Evolutionary conservation across 2,888 invertebrate species (phyloP).

Genomic region (Cetonia aurata): DNA sequence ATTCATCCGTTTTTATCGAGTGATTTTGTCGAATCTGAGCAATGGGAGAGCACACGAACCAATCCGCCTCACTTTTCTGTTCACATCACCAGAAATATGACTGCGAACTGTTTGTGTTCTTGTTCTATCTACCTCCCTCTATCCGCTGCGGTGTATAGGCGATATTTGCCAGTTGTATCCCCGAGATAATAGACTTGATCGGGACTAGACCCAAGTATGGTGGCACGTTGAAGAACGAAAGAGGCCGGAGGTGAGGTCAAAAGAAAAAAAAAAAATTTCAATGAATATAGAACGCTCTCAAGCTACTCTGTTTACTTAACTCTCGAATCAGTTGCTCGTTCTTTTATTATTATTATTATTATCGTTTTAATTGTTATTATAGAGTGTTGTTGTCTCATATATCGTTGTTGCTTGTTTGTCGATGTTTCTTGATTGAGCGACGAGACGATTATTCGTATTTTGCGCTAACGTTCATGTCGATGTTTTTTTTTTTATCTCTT

Average conservation of each 20-base stretch:
- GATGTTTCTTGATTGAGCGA: too few species aligned
- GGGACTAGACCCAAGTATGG: constrained; percentile 99
- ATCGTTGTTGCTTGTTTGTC: constrained; percentile 16
- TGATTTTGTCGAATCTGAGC: constrained; percentile 28
- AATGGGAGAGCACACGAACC: constrained; percentile 43
- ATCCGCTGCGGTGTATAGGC: constrained; percentile 79
- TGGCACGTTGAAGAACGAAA: constrained; percentile 99
- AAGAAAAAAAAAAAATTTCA: too few species aligned
- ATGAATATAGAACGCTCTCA: constrained; percentile 26
- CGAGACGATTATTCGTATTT: too few species aligned
- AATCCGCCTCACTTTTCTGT: too few species aligned
- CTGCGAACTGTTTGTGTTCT: too few species aligned
- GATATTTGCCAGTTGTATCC: constrained; percentile 99
- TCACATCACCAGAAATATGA: too few species aligned
- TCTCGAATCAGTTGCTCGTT: constrained; percentile 9
- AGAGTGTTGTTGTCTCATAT: neutral
- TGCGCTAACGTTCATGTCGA: too few species aligned
- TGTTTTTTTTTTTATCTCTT: too few species aligned
- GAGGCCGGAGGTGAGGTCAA: constrained; percentile 97
- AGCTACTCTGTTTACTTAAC: constrained; percentile 53
- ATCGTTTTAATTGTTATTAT: constrained; percentile 9
- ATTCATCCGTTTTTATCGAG: neutral
- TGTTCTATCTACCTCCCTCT: too few species aligned
- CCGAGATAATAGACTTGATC: constrained; percentile 99
- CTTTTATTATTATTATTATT: neutral